phyloP scores from a whole-genome alignment of 2,113 vertebrate species.

The Channa maculata region DNA sequence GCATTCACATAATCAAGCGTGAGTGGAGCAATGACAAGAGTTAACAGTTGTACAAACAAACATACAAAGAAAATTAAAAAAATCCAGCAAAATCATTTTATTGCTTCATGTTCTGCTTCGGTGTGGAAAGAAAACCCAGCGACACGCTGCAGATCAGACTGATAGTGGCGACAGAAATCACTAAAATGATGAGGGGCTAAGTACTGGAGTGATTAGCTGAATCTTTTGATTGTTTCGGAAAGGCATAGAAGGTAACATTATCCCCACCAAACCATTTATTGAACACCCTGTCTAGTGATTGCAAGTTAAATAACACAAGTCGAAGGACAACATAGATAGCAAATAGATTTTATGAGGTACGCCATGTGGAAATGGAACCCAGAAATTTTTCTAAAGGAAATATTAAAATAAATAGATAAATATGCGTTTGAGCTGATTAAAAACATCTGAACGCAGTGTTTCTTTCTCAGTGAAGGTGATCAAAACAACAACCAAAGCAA shows the following conservation, averaged over 20 bases:
- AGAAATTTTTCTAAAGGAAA: conserved; percentile 84
- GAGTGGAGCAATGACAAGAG: conserved; percentile 87
- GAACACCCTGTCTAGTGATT: conserved; percentile 81
- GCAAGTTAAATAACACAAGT: conserved; percentile 79
- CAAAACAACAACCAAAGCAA: conserved; percentile 72
- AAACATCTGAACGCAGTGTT: conserved; percentile 64
- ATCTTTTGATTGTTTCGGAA: conserved; percentile 77
- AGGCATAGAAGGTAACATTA: conserved; percentile 81
- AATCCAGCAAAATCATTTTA: conserved; percentile 93
- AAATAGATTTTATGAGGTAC: conserved; percentile 73
- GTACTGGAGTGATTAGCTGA: conserved; percentile 66
- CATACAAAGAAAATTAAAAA: conserved; percentile 58
- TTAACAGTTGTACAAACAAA: conserved; percentile 81
- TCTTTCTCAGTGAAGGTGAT: conserved; percentile 63
- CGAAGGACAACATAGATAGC: conserved; percentile 79
- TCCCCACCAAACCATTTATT: conserved; percentile 71
- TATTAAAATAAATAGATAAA: conserved; percentile 88
- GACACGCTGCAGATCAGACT: conserved; percentile 67
- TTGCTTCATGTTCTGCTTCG: conserved; percentile 95
- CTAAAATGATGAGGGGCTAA: conserved; percentile 53
- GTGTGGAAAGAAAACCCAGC: conserved; percentile 78
- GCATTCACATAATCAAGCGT: conserved; percentile 94
- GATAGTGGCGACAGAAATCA: conserved; percentile 54
- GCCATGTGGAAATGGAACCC: conserved; percentile 72
- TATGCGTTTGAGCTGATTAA: conserved; percentile 74